Conservation (phyloP, 2,888 invertebrate species). For the Conchocele bisecta region DNA sequence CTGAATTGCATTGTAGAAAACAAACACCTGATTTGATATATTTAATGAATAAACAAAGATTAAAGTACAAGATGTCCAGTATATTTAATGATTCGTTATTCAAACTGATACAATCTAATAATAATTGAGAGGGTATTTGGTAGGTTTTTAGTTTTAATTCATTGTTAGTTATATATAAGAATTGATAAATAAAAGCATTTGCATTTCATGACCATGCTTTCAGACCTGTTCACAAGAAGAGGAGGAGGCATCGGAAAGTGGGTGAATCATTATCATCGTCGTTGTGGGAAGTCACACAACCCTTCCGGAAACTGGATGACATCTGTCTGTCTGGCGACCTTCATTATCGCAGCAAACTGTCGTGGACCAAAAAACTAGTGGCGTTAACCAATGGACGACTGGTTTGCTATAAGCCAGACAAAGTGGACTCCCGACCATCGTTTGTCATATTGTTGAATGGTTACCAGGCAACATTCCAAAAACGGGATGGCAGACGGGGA, state of each 20-base stretch:
- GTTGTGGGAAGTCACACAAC: constrained; percentile 67
- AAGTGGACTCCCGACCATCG: constrained; percentile 68
- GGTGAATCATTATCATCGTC: constrained; percentile 60
- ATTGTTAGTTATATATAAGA: too few relatives aligned
- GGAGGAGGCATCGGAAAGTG: constrained; percentile 46
- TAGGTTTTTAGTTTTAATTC: too few relatives aligned
- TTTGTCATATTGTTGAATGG: constrained; percentile 71
- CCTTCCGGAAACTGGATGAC: constrained; percentile 68
- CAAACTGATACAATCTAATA: too few relatives aligned
- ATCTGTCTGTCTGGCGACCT: constrained; percentile 74
- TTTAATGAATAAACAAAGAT: too few relatives aligned
- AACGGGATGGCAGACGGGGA: constrained; percentile 69
- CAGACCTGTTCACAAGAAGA: constrained; percentile 68
- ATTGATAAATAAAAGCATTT: too few relatives aligned
- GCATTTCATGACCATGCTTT: too few relatives aligned
- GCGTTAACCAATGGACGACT: constrained; percentile 72
- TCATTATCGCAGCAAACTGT: constrained; percentile 71
- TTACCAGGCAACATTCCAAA: constrained; percentile 68
- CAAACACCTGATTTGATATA: too few relatives aligned
- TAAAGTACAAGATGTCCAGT: too few relatives aligned
- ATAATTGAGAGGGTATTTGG: too few relatives aligned
- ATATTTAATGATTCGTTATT: too few relatives aligned
- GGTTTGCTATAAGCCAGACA: constrained; percentile 75
- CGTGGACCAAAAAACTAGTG: constrained; percentile 75
- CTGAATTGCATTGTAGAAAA: too few relatives aligned